These are phyloP conservation scores for Trematomus loennbergii DNA, from an alignment of 2,113 vertebrate species.

Conservation along the genomic window DNA sequence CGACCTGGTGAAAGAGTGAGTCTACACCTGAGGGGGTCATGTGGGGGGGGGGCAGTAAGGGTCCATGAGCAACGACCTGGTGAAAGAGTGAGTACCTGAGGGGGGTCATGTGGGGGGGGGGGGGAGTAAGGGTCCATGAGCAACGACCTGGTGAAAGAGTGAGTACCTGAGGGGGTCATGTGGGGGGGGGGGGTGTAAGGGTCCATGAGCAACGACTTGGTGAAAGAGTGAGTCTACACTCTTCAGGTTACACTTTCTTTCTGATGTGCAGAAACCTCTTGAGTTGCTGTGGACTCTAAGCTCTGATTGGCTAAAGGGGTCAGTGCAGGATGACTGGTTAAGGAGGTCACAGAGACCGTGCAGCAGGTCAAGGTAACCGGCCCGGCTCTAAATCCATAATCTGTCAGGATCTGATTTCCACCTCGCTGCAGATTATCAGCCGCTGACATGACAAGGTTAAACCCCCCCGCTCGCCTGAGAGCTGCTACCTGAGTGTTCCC, in stretches of 20 bases:
- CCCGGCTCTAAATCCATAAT: constrained; percentile 66
- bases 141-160: too few species aligned
- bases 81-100: too few species aligned
- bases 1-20: too few species aligned
- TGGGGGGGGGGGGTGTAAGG: too few species aligned
- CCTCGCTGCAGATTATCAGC: constrained; percentile 50
- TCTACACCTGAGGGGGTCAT: too few species aligned
- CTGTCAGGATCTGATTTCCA: constrained; percentile 61
- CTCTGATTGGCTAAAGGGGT: constrained; percentile 21
- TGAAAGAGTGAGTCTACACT: too few species aligned
- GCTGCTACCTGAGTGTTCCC: background rate
- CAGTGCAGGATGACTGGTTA: constrained; percentile 57
- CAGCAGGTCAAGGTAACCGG: constrained; percentile 38
- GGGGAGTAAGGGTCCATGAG: too few species aligned
- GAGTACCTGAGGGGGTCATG: too few species aligned
- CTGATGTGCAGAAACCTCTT: background rate
- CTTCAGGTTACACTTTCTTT: background rate
- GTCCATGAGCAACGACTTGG: too few species aligned
- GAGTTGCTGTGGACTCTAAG: background rate
- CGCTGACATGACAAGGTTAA: constrained; percentile 44
- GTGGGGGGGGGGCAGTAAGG: too few species aligned
- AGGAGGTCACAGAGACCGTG: constrained; percentile 32
- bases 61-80: too few species aligned
- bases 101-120: too few species aligned
- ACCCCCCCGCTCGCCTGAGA: background rate